These are phyloP conservation scores for Odontophorus gujanensis DNA, from an alignment of 2,113 vertebrate genomes.

Conservation along the genomic window DNA sequence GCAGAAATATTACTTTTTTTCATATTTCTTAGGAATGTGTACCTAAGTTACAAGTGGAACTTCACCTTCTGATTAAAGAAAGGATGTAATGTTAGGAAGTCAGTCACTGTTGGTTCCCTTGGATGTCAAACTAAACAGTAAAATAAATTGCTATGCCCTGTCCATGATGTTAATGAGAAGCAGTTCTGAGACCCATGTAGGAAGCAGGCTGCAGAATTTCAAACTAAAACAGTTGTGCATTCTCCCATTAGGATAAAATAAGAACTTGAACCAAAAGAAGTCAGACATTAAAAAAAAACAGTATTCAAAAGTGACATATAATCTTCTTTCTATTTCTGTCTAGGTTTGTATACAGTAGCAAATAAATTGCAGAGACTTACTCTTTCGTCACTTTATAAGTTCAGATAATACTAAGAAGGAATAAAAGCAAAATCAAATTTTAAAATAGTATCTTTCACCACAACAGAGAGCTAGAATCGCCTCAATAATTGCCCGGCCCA, in stretches of 20 bases:
- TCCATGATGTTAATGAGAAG: not conserved
- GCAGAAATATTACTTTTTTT: not conserved
- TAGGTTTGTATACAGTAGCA: not conserved
- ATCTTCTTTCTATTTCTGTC: not conserved
- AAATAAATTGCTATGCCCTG: not conserved
- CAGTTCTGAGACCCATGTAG: rapidly evolving
- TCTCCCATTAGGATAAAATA: not conserved
- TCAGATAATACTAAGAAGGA: not conserved
- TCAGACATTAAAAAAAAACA: not conserved
- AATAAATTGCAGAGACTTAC: not conserved
- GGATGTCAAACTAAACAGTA: rapidly evolving
- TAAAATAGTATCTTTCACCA: not conserved
- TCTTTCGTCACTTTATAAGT: not conserved
- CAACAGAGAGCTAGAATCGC: not conserved
- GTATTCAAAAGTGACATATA: not conserved
- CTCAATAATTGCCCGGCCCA: not conserved
- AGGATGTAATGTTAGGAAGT: not conserved
- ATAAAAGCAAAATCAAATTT: not conserved
- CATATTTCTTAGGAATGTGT: not conserved
- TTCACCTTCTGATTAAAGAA: not conserved
- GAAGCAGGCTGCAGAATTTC: rapidly evolving
- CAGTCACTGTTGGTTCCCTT: rapidly evolving
- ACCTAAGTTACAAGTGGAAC: not conserved
- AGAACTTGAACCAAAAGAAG: not conserved
- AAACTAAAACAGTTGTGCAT: rapidly evolving